phyloP scores from a whole-genome alignment of 2,113 vertebrate genomes.

The Australoheros scitulus region DNA sequence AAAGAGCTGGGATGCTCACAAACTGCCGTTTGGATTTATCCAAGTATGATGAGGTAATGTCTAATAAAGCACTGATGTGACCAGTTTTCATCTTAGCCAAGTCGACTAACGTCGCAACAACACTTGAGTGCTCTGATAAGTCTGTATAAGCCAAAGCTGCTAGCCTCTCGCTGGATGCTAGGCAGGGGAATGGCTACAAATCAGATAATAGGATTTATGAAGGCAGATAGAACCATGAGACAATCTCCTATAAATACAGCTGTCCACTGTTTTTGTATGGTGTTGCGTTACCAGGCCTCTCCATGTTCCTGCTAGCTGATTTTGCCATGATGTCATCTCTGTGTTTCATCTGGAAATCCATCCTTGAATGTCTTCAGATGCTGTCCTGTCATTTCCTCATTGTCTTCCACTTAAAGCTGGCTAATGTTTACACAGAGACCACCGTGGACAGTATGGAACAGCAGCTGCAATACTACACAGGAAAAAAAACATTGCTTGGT shows the following conservation, averaged over 20 bases:
- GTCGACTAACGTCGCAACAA: conserved; percentile 34
- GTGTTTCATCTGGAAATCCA: conserved; percentile 71
- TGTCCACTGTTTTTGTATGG: conserved; percentile 79
- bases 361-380: conserved; percentile 71
- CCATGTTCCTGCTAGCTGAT: conserved; percentile 69
- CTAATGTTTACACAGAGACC: conserved; percentile 75
- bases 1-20: conserved; percentile 19
- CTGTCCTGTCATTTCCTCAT: conserved; percentile 70
- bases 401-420: conserved; percentile 72
- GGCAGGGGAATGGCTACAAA: conserved; percentile 53
- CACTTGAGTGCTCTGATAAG: conserved; percentile 39
- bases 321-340: conserved; percentile 79
- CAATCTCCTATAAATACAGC: conserved; percentile 81
- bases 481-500: conserved; percentile 42
- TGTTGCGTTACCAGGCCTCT: conserved; percentile 73
- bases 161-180: conserved; percentile 43
- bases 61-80: conserved; percentile 37
- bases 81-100: conserved; percentile 33
- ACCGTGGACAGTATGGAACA: conserved; percentile 67
- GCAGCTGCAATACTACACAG: conserved; percentile 65
- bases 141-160: conserved; percentile 49
- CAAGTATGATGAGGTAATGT: conserved; percentile 62
- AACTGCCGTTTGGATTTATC: conserved; percentile 56
- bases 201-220: conserved; percentile 78
- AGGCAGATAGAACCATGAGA: conserved; percentile 70